Base-by-base conservation (phyloP, 2,888 invertebrate genomes). In the Monopis laevigella region DNA sequence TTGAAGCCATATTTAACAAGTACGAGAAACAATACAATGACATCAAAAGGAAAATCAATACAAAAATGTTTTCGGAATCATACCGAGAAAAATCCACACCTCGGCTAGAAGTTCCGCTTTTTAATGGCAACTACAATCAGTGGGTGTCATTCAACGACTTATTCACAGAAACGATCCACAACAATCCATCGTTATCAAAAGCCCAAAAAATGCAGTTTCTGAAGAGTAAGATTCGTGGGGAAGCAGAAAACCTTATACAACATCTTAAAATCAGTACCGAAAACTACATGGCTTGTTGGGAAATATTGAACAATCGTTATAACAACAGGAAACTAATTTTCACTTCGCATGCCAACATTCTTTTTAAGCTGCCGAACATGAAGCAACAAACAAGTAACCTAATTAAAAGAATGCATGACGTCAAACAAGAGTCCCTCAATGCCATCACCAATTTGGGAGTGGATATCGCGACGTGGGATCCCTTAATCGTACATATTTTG, bases 131-230 rank as follows among this genome's bases (percentile, higher is more conserved):
- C 26, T 53, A 47, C 32, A 35, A 48, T 8, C 30, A 48, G 17
- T 48, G 48, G 48, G 34, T 36, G 2, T 45, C 48, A 3, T 46
- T 49, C 21, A 47, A 48, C 19, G 49, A 50, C 39, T 13, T 52
- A 12, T 52, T 51, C 36, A 43, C 29, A 1, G 51, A 52, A 42
- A 28, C 47, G 2, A 48, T 52, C 8, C 51, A 51, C 29, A 46
- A 44, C 10, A 51, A 51, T 24, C 27, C 34, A 2, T 43, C 46
- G 0, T 18, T 52, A 8, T 38, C 39, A 8, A 48, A 45, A 1
- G 45, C 51, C 1, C 53, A 52, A 35, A 54, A 52, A 32, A 51
- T 54, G 50, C 48, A 48, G 13, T 46, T 44, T 43, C 41, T 52
- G 1, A 52, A 51, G 27, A 18, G 40, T 2, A 50, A 46, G 30